Evolutionary conservation across 2,888 invertebrate species (phyloP), one percentile per base, ranked within the genome.

Genomic region (Elysia crispata): DNA sequence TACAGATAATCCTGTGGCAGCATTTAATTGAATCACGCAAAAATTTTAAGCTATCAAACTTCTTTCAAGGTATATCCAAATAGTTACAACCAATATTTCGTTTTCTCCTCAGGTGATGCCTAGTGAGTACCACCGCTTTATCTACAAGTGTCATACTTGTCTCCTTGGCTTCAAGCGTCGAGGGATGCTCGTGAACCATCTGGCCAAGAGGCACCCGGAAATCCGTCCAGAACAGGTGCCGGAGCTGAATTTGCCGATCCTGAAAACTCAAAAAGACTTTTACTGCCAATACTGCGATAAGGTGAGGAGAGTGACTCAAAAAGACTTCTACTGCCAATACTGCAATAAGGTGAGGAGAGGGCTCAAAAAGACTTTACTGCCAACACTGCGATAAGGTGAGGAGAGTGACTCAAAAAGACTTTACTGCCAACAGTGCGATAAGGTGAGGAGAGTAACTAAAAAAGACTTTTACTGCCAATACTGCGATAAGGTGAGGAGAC

Each of bases 111-210:
- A 83, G 83, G 94, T 93, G 11, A 82, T 86, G 18, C 94, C 95
- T 0, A 94, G 94, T 18, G 95, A 95, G 92, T 95, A 95, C 89
- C 94, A 95, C 88, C 93, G 95, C 73, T 96, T 95, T 89, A 94
- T 95, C 81, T 96, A 95, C 92, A 96, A 95, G 90, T 96, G 96
- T 90, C 95, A 95, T 86, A 93, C 94, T 73, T 96, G 96, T 91
- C 92, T 95, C 88, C 93, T 95, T 41, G 95, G 95, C 83, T 95
- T 96, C 90, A 95, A 97, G 93, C 93, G 97, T 77, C 94, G 97
- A 83, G 97, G 97, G 1, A 96, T 96, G 95, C 92, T 96, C 66
- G 96, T 96, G 1, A 97, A 97, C 92, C 97, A 97, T 91, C 92
- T 97, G 86, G 96, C 95, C 82, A 96, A 96, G 89, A 86, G 91